Evolutionary conservation across 2,797 vertebrate species (phyloP), one percentile per base, ranked within the genome.

Genomic region (Diplodus puntazzo): DNA sequence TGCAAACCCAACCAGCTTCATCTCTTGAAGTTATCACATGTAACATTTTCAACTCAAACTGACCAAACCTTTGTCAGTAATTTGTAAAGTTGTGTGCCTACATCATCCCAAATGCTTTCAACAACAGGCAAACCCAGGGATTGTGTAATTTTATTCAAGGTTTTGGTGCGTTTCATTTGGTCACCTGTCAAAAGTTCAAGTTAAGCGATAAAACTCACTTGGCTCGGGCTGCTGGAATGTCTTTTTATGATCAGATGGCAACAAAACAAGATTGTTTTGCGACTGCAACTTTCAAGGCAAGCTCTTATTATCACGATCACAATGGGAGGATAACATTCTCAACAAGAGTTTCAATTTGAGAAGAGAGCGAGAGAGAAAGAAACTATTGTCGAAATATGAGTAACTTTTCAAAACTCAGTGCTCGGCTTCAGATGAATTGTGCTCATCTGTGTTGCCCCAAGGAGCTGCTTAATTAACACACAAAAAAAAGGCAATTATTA

Each of bases 381-480:
- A 57, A 60, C 16, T 49, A 9, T 18, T 2, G 16, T 46, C 11
- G 48, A 69, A 69, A 46, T 77, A 67, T 12, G 18, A 67, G 49
- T 7, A 77, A 83, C 57, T 86, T 77, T 59, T 57, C 16, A 34
- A 72, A 77, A 74, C 43, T 66, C 1, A 17, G 69, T 79, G 78
- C 69, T 85, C 72, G 48, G 14, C 79, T 88, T 82, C 63, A 87
- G 86, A 84, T 91, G 62, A 88, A 88, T 82, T 63, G 73, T 77
- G 62, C 63, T 82, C 20, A 43, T 75, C 77, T 82, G 75, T 77
- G 63, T 81, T 71, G 64, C 82, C 79, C 70, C 59, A 69, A 82
- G 73, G 68, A 90, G 59, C 64, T 63, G 52, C 65, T 75, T 79
- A 73, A 91, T 82, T 88, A 83, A 87, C 73, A 69, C 72, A 43